Base-by-base conservation (phyloP, 2,888 invertebrate genomes). In the Aradus depressus region DNA sequence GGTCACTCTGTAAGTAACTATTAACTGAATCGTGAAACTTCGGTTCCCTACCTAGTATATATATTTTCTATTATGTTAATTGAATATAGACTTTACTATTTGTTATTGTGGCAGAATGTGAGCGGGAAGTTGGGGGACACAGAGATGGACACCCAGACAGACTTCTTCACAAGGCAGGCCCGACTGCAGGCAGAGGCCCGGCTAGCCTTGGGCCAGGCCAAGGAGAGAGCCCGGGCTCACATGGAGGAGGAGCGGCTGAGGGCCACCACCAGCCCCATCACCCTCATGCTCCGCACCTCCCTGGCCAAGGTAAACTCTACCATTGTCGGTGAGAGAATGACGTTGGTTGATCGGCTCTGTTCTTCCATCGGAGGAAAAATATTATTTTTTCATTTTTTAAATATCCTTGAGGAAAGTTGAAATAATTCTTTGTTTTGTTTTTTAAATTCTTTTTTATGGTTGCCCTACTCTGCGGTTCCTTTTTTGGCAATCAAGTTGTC, bases 171-270 rank as follows among this genome's bases (percentile, higher is more conserved):
- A 18, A 75, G 82, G 53, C 87, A 87, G 69, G 82, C 85, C 21
- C 38, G 85, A 60, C 72, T 91, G 50, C 87, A 89, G 67, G 83
- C 86, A 39, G 90, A 91, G 68, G 89, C 90, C 3, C 73, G 88
- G 62, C 80, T 87, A 74, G 90, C 90, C 4, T 71, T 91, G 54
- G 82, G 87, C 1, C 88, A 90, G 69, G 90, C 91, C 21, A 89
- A 90, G 66, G 85, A 89, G 68, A 84, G 89, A 81, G 90, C 91
- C 26, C 80, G 85, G 61, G 81, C 89, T 77, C 88, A 90, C 70
- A 88, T 90, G 85, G 85, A 85, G 75, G 83, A 84, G 56, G 80
- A 80, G 62, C 73, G 82, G 12, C 82, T 82, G 63, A 71, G 75
- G 59, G 78, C 81, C 56, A 75, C 81, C 58, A 79, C 79, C 61